Percentiles rank a stretch among this genome's conserved stretches.
These are phyloP conservation scores for Kryptolebias marmoratus DNA, from an alignment of 2,113 vertebrate species.

Conservation along the genomic window DNA sequence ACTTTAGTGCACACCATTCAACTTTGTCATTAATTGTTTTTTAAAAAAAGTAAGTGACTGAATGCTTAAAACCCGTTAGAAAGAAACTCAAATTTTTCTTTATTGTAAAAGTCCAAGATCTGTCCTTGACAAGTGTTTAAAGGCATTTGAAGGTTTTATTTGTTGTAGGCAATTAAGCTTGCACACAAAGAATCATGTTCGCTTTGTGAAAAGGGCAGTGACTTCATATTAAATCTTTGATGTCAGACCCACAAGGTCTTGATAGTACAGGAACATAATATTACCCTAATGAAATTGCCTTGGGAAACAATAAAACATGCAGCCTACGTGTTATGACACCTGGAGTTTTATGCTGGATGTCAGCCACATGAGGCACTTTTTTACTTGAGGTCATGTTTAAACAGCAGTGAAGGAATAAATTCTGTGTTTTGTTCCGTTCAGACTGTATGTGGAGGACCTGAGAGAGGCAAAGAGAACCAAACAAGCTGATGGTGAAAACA, in stretches of 20 bases:
- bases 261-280: conserved; percentile 4
- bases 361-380: neutral
- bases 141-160: neutral
- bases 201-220: neutral
- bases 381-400: conserved; percentile 1
- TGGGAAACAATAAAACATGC: conserved; percentile 15
- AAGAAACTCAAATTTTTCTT: neutral
- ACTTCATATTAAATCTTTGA: conserved; percentile 8
- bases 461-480: neutral
- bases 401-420: neutral
- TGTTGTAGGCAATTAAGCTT: conserved; percentile 5
- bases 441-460: neutral
- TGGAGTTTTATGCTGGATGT: neutral
- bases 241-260: neutral
- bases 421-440: conserved; percentile 1
- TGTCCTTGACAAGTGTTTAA: neutral
- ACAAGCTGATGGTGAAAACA: conserved; percentile 9
- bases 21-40: neutral
- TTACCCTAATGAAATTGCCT: conserved; percentile 16
- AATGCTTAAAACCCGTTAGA: conserved; percentile 2
- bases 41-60: neutral
- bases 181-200: neutral
- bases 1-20: too few species aligned
- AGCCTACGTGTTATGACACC: neutral
- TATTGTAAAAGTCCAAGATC: neutral